Percentiles rank a stretch among this genome's conserved stretches.
Conservation (phyloP, 2,113 vertebrate genomes). For the Harpagus bidentatus region DNA sequence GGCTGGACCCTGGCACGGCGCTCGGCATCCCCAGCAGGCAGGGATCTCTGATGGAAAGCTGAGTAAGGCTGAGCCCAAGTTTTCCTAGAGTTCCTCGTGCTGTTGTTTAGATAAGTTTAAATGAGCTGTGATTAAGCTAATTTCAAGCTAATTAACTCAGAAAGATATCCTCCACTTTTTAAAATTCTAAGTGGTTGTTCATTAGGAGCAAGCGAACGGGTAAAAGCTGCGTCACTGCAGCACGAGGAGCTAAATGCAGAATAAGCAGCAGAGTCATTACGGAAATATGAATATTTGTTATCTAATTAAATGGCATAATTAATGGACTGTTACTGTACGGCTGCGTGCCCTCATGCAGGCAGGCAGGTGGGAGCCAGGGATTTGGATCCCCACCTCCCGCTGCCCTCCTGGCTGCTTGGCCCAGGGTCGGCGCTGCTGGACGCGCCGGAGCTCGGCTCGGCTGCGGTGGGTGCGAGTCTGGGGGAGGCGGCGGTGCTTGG, state of each 20-base stretch:
- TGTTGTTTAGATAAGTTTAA: constrained; percentile 88
- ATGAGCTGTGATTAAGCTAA: constrained; percentile 86
- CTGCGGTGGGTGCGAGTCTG: neutral
- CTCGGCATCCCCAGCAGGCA: neutral
- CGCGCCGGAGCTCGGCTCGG: accelerated
- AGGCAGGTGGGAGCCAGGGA: accelerated
- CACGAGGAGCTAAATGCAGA: constrained; percentile 59
- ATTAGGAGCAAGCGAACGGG: constrained; percentile 67
- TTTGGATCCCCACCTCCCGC: accelerated
- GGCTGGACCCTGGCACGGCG: accelerated
- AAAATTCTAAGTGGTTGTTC: constrained; percentile 79
- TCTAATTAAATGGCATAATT: constrained; percentile 68
- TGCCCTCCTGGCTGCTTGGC: neutral
- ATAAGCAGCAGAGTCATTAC: constrained; percentile 46
- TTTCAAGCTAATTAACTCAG: constrained; percentile 84
- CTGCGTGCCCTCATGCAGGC: accelerated
- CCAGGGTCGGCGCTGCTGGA: accelerated
- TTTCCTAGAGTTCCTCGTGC: constrained; percentile 74
- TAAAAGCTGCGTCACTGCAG: constrained; percentile 62
- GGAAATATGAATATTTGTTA: constrained; percentile 69
- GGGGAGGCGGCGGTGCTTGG: too few species aligned
- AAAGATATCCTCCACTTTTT: constrained; percentile 81
- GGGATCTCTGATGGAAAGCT: neutral
- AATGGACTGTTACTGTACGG: neutral
- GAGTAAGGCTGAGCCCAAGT: constrained; percentile 59